phyloP scores from a whole-genome alignment of 2,888 invertebrate species.

The Tricholauxania praeusta region DNA sequence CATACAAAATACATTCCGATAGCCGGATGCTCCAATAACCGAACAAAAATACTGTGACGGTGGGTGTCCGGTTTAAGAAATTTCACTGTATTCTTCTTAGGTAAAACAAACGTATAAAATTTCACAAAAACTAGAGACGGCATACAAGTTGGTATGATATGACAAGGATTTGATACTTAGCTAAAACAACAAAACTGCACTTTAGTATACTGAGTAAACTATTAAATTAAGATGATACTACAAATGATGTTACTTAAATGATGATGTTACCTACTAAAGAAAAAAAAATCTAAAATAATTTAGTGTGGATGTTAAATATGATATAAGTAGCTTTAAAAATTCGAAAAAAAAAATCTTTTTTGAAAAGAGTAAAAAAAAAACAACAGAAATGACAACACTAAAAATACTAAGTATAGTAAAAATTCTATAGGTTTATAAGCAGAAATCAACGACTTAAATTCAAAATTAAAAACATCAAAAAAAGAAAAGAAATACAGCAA shows the following conservation, averaged over 20 bases:
- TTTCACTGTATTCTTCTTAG: not conserved
- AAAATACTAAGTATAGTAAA: not conserved
- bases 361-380: constrained; percentile 5
- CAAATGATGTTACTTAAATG: not conserved
- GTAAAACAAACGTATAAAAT: constrained; percentile 16
- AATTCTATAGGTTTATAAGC: too few relatives aligned
- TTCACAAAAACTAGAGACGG: not conserved
- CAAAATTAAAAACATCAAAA: constrained; percentile 39
- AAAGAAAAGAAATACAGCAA: constrained; percentile 44
- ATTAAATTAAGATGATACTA: constrained; percentile 2
- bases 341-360: not conserved
- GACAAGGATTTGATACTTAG: too few relatives aligned
- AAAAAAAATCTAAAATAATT: too few relatives aligned
- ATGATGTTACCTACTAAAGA: not conserved
- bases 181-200: not conserved
- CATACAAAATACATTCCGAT: too few relatives aligned
- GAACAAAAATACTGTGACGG: too few relatives aligned
- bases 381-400: not conserved
- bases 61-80: too few relatives aligned
- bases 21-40: too few relatives aligned
- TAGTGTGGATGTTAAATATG: too few relatives aligned
- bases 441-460: constrained; percentile 31
- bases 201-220: not conserved
- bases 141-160: too few relatives aligned
- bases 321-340: not conserved